Conservation (phyloP, 53 echinoderm and acorn worm genomes). For the Holothuria scabra region DNA sequence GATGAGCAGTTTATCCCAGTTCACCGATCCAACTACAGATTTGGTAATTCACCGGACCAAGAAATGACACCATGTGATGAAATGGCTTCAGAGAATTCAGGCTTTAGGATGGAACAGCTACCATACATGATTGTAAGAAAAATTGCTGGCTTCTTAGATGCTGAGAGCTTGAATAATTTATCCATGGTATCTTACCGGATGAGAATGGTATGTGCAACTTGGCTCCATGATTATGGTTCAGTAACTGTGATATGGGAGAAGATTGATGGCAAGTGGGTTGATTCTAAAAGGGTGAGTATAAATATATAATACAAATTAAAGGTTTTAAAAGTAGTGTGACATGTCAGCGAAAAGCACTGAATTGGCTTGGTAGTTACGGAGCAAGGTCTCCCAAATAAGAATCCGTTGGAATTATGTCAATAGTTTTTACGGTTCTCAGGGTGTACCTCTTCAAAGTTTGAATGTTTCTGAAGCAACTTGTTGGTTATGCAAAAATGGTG, state of each 20-base stretch:
- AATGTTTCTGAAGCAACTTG: too few species aligned
- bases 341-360: too few species aligned
- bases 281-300: slow-evolving; percentile 55
- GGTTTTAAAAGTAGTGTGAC: too few species aligned
- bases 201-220: slow-evolving; percentile 49
- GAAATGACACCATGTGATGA: background rate
- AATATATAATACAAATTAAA: too few species aligned
- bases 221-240: slow-evolving; percentile 60
- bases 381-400: too few species aligned
- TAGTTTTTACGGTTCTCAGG: too few species aligned
- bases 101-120: background rate
- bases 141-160: slow-evolving; percentile 31
- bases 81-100: background rate
- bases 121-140: slow-evolving; percentile 11
- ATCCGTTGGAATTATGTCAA: too few species aligned
- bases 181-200: slow-evolving; percentile 58
- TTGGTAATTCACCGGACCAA: too few species aligned
- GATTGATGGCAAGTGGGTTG: slow-evolving; percentile 60
- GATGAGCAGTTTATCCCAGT: background rate
- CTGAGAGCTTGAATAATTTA: slow-evolving; percentile 24
- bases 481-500: too few species aligned
- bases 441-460: too few species aligned
- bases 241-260: slow-evolving; percentile 63
- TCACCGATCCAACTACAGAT: background rate
- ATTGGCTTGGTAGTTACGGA: too few species aligned